Percentiles rank a stretch among this genome's conserved stretches.
Evolutionary conservation across 2,888 invertebrate species (phyloP).

Genomic region (Oligia fasciuncula): DNA sequence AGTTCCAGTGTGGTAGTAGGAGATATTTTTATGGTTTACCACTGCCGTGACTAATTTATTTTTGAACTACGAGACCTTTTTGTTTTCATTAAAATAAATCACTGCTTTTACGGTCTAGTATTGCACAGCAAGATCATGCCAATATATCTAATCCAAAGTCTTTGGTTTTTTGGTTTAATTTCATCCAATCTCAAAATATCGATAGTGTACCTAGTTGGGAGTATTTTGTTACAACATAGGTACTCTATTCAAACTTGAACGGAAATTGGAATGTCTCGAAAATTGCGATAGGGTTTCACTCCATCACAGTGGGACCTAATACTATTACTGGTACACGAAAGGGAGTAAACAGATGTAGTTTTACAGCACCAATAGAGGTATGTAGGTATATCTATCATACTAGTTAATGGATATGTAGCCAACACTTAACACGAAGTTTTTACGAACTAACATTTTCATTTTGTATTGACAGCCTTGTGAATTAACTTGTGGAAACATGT

Average conservation of each 20-base stretch:
- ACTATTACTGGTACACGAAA: slow-evolving; percentile 20
- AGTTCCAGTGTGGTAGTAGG: not conserved
- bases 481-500: slow-evolving; percentile 77
- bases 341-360: slow-evolving; percentile 4
- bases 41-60: not conserved
- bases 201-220: not conserved
- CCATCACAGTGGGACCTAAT: slow-evolving; percentile 37
- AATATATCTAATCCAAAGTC: not conserved
- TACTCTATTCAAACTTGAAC: slow-evolving; percentile 26
- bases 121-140: not conserved
- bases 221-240: slow-evolving; percentile 12
- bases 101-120: not conserved
- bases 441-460: slow-evolving; percentile 67
- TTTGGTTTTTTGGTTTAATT: slow-evolving; percentile 5
- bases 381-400: not conserved
- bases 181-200: slow-evolving; percentile 4
- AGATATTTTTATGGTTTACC: slow-evolving; percentile 1
- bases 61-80: not conserved
- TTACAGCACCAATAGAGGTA: not conserved
- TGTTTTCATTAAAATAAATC: not conserved
- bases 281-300: slow-evolving; percentile 39
- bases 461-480: slow-evolving; percentile 76
- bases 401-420: not conserved
- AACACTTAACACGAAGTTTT: slow-evolving; percentile 41
- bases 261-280: slow-evolving; percentile 35